These are phyloP conservation scores for Cynodonichthys magdalenae DNA, from an alignment of 2,797 vertebrate species.

Conservation along the genomic window DNA sequence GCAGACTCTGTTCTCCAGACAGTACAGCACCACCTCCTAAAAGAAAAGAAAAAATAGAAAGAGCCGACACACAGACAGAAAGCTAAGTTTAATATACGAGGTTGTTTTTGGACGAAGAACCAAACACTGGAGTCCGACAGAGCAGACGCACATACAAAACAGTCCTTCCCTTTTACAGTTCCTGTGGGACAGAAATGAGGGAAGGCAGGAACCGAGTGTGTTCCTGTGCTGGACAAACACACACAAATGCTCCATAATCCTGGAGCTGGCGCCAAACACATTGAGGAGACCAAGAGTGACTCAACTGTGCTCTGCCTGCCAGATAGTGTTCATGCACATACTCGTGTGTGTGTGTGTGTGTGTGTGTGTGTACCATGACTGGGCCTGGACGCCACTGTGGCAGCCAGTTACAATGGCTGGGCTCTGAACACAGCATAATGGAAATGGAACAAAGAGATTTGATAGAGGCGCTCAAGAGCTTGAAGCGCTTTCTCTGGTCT, in stretches of 20 bases:
- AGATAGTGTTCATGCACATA: conserved; percentile 42
- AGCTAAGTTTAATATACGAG: conserved; percentile 23
- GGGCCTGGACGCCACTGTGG: conserved; percentile 53
- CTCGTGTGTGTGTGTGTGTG: not conserved
- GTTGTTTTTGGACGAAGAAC: conserved; percentile 18
- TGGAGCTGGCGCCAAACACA: conserved; percentile 60
- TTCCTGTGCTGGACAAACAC: conserved; percentile 48
- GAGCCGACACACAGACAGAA: conserved; percentile 18
- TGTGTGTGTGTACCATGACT: conserved; percentile 19
- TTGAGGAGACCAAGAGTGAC: conserved; percentile 69
- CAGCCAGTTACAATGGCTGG: conserved; percentile 64
- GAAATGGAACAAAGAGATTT: conserved; percentile 73
- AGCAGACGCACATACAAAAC: conserved; percentile 46
- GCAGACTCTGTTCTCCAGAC: conserved; percentile 95
- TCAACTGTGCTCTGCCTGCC: conserved; percentile 68
- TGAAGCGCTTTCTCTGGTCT: conserved; percentile 61
- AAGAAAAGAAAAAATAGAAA: not conserved
- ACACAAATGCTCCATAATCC: conserved; percentile 61
- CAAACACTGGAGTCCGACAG: conserved; percentile 35
- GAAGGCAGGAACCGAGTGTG: conserved; percentile 59
- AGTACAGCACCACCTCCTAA: conserved; percentile 92
- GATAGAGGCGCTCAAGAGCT: conserved; percentile 68
- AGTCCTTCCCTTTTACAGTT: conserved; percentile 49
- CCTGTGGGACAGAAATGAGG: conserved; percentile 58
- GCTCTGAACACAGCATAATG: conserved; percentile 66